These are phyloP conservation scores for Hipparchia semele DNA, from an alignment of 2,888 invertebrate species.

Conservation along the genomic window DNA sequence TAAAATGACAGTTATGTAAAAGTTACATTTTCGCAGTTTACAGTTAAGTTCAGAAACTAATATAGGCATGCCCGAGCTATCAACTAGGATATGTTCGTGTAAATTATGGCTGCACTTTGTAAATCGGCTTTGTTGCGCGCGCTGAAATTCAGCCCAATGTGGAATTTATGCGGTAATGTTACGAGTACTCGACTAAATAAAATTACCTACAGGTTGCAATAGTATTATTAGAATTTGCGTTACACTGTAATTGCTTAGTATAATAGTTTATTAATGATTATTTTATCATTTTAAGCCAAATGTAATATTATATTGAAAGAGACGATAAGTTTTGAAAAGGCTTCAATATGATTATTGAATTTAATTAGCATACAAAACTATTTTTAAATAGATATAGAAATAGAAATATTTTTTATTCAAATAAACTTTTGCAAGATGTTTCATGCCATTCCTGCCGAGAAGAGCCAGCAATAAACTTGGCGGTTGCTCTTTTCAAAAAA, in stretches of 20 bases:
- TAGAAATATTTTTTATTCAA: too few relatives aligned
- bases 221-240: background rate
- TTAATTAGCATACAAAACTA: too few relatives aligned
- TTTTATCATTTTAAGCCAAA: too few relatives aligned
- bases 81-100: conserved; percentile 17
- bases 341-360: too few relatives aligned
- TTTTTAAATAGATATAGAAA: too few relatives aligned
- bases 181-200: background rate
- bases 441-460: too few relatives aligned
- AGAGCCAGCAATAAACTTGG: too few relatives aligned
- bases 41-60: conserved; percentile 21
- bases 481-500: too few relatives aligned
- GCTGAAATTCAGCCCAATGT: conserved; percentile 9
- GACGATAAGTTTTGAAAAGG: too few relatives aligned
- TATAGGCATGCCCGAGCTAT: conserved; percentile 23
- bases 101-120: conserved; percentile 29
- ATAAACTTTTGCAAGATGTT: too few relatives aligned
- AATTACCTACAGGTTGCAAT: background rate
- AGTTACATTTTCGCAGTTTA: background rate
- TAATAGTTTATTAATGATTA: too few relatives aligned
- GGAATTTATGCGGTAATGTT: conserved; percentile 4
- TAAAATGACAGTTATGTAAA: background rate
- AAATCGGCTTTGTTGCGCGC: conserved; percentile 9
- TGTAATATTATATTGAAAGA: too few relatives aligned
- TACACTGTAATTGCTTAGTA: background rate